These are phyloP conservation scores for Leucania comma DNA, from an alignment of 2,888 invertebrate genomes.

Conservation along the genomic window DNA sequence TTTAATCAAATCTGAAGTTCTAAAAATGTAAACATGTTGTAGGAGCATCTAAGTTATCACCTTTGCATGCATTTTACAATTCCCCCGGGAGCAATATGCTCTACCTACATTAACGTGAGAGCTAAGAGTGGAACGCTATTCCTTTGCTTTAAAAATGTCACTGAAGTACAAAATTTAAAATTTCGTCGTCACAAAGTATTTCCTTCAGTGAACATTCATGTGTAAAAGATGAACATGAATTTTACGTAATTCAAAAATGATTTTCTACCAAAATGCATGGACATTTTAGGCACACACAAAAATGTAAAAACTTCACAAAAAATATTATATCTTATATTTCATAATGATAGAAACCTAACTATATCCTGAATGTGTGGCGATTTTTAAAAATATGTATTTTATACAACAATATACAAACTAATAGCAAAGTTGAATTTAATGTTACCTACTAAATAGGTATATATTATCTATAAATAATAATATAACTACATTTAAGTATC, in stretches of 20 bases:
- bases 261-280: neutral
- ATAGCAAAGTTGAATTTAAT: constrained; percentile 8
- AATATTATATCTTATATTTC: no score
- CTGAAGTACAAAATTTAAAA: constrained; percentile 59
- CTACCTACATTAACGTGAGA: constrained; percentile 60
- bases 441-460: constrained; percentile 18
- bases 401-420: neutral
- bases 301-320: no score
- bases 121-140: constrained; percentile 55
- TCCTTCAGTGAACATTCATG: constrained; percentile 41
- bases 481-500: no score
- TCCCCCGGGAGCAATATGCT: constrained; percentile 58
- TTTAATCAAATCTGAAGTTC: constrained; percentile 52
- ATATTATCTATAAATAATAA: neutral
- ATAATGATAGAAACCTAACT: no score
- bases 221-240: constrained; percentile 32
- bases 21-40: constrained; percentile 44
- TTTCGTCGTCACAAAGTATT: constrained; percentile 50
- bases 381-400: no score
- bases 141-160: constrained; percentile 66
- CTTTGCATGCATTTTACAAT: constrained; percentile 59
- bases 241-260: constrained; percentile 18
- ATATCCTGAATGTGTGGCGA: no score
- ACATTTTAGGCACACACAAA: neutral
- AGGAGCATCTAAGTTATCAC: constrained; percentile 52